Evolutionary conservation across 2,113 vertebrate species (phyloP), one percentile per base, ranked within the genome.

Genomic region (Hippocampus barbouri): DNA sequence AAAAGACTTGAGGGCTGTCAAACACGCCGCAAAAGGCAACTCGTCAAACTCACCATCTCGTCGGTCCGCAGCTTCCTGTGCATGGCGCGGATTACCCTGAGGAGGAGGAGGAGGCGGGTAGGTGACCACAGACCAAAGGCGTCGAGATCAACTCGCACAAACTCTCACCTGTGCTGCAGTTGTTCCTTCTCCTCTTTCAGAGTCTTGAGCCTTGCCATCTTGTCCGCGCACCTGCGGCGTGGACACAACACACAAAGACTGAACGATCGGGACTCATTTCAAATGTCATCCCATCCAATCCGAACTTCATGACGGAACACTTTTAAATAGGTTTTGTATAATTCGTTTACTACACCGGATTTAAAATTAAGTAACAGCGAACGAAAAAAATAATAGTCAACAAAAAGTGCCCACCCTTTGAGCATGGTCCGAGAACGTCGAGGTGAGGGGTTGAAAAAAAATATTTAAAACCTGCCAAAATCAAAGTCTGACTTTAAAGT

Each of bases 161-260:
- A 43, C 16, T 43, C 21, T 61, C 79, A 98, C 97, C 95, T 93
- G 59, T 95, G 94, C 66, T 98, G 96, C 87, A 96, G 94, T 83
- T 93, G 90, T 79, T 95, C 93, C 84, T 96, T 95, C 62, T 96
- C 94, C 68, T 88, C 92, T 85, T 93, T 95, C 71, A 97, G 93
- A 84, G 79, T 92, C 79, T 89, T 94, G 84, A 99, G 93, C 38
- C 93, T 90, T 81, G 95, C 94, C 79, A 95, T 86, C 86, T 98
- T 99, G 43, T 98, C 97, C 27, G 79, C 80, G 89, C 95, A 99
- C 82, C 97, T 99, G 72, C 1, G 63, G 3, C 83, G 6, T 64
- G 60, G 70, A 45, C 43, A 45, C 43, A 14, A 43, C 10, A 45
- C 43, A 14, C 11, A 45, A 14, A 45, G 43, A 45, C 16, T 5